A percentile compares a stretch with the other conserved stretches of the same genome.
These are phyloP conservation scores for Phoeniculus purpureus DNA, from an alignment of 2,797 vertebrate species.

Conservation along the genomic window DNA sequence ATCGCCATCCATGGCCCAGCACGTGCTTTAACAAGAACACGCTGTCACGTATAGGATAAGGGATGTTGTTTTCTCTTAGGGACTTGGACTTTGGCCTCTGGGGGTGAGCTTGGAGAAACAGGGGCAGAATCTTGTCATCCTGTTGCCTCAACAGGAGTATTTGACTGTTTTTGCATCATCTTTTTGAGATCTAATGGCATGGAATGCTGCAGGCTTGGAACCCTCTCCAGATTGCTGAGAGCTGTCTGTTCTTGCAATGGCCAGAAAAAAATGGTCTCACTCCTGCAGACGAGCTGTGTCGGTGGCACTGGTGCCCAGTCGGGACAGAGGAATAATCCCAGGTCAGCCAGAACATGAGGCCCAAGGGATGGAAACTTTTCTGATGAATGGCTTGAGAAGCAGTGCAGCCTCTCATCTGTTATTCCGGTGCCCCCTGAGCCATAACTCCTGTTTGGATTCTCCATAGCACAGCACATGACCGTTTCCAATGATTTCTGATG, in stretches of 20 bases:
- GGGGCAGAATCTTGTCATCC: neutral
- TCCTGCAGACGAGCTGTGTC: neutral
- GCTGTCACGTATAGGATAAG: neutral
- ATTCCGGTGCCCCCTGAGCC: neutral
- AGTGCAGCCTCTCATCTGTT: neutral
- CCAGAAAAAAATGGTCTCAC: neutral
- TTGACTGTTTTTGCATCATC: neutral
- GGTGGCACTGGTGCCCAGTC: neutral
- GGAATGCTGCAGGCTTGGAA: neutral
- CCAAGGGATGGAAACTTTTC: fast-evolving
- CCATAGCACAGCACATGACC: fast-evolving
- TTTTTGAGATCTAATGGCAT: neutral
- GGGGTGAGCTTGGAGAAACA: neutral
- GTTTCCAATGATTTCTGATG: neutral
- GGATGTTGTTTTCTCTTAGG: neutral
- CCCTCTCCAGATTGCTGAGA: neutral
- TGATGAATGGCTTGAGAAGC: neutral
- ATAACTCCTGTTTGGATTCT: neutral
- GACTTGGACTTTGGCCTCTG: neutral
- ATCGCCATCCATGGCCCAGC: neutral
- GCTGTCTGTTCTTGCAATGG: neutral
- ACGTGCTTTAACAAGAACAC: neutral
- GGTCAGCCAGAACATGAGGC: neutral
- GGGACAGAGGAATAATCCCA: neutral
- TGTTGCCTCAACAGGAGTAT: neutral